Conservation (phyloP, 2,113 vertebrate species). For the Epinephelus cyanopodus region DNA sequence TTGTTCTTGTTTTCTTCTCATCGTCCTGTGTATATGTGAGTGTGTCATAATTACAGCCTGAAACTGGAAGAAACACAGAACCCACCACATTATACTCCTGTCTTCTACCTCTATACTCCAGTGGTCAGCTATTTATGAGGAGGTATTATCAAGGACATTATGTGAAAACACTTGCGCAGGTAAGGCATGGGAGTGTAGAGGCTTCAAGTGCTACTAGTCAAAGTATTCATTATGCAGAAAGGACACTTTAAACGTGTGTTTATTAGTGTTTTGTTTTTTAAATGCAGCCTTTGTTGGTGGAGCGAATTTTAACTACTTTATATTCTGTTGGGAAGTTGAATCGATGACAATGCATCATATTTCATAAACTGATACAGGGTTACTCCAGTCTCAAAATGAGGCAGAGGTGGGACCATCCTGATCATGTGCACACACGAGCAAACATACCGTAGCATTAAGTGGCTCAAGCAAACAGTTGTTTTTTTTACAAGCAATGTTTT, state of each 20-base stretch:
- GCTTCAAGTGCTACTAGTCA: background rate
- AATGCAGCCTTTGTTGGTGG: background rate
- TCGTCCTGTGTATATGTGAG: background rate
- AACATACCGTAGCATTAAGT: too few species aligned
- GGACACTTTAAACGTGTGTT: background rate
- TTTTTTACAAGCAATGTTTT: too few species aligned
- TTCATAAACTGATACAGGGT: too few species aligned
- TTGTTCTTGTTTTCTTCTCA: conserved; percentile 32
- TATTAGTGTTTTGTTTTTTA: background rate
- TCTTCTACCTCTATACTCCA: background rate
- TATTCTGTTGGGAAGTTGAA: background rate
- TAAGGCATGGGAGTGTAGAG: background rate
- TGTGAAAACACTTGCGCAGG: conserved; percentile 1
- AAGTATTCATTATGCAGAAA: background rate
- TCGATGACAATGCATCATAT: too few species aligned
- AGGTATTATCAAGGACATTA: background rate
- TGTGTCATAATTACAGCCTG: conserved; percentile 20
- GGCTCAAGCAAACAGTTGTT: too few species aligned
- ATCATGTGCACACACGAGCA: too few species aligned
- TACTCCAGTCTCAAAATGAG: too few species aligned
- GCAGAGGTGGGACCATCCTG: too few species aligned
- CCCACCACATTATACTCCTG: background rate
- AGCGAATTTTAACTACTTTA: background rate
- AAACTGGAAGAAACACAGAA: background rate
- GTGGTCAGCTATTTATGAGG: too few species aligned